These are phyloP conservation scores for Melanotaenia trifasciata DNA, from an alignment of 2,797 vertebrate genomes.

Conservation along the genomic window DNA sequence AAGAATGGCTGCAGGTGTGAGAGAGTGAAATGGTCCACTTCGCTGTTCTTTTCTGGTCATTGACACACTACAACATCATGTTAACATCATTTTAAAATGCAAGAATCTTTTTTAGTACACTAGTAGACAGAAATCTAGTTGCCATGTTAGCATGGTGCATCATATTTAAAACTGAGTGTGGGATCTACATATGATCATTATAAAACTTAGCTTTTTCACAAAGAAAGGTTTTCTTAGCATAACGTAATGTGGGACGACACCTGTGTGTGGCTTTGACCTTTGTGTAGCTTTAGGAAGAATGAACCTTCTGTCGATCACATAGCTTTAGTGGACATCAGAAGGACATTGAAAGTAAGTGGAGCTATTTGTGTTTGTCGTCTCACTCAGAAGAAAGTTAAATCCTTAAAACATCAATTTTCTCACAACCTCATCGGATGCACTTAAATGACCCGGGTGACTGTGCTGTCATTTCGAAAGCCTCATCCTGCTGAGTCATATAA, in stretches of 20 bases:
- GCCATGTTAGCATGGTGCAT: neutral
- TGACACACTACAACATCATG: slow-evolving; percentile 2
- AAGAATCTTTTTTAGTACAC: neutral
- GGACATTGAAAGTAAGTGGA: neutral
- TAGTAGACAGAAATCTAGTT: neutral
- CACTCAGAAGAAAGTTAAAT: slow-evolving; percentile 28
- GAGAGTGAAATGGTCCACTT: slow-evolving; percentile 3
- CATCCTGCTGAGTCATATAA: neutral
- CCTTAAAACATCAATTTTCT: slow-evolving; percentile 26
- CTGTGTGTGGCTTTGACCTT: neutral
- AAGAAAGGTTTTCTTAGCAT: neutral
- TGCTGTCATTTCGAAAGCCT: neutral
- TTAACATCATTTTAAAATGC: neutral
- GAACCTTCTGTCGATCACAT: slow-evolving; percentile 8
- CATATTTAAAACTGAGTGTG: neutral
- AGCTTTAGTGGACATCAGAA: neutral
- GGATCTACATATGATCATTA: neutral
- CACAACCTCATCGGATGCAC: neutral
- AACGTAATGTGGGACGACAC: neutral
- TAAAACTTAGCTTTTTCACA: neutral
- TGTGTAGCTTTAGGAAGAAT: neutral
- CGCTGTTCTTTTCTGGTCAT: slow-evolving; percentile 25
- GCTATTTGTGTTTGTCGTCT: slow-evolving; percentile 6
- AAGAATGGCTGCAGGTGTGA: slow-evolving; percentile 58
- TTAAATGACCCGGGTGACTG: slow-evolving; percentile 4